Evolutionary conservation across 2,797 vertebrate species (phyloP), one percentile per base, ranked within the genome.

Genomic region (Eulemur mongoz): DNA sequence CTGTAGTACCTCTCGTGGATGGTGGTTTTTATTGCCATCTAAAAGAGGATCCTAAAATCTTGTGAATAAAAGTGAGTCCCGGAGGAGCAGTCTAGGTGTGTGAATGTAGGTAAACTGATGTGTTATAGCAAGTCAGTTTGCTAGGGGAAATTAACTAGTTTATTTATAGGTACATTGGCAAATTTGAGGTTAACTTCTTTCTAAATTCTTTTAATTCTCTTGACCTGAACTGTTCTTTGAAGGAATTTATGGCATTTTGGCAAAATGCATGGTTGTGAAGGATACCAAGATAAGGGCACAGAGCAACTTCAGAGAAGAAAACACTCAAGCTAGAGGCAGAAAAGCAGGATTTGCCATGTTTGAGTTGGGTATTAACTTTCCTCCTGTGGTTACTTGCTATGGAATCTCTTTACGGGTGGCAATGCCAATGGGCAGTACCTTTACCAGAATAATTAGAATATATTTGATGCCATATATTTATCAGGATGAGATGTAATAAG

Each of bases 181-280:
- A 82, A 65, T 93, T 78, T 52, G n/a, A 79, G 32, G 65, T 90
- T 73, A 59, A 73, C n/a, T 69, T 61, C 69, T 54, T 96, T 89
- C 52, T 82, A 57, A 94, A 92, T 72, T 70, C 35, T 79, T 70
- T 18, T 38, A 38, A 79, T 30, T 80, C 38, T 89, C 32, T 32
- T 70, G 32, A 73, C 22, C 38, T 9, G 69, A 89, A 76, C 45
- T 52, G 20, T n/a, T 45, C 13, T 15, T 78, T 90, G 22, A 80
- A 88, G 45, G 38, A 75, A 69, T 87, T 81, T 32, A 18, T 38
- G 70, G 23, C 54, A 67, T 81, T 93, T 84, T 72, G 84, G 61
- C 38, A 57, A 43, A 80, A 48, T n/a, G 27, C 27, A 22, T 81
- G 73, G 25, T 25, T 72, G 32, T 35, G 50, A 91, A 85, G 20